Conservation (phyloP, 2,888 invertebrate genomes). For the Hedya salicella region DNA sequence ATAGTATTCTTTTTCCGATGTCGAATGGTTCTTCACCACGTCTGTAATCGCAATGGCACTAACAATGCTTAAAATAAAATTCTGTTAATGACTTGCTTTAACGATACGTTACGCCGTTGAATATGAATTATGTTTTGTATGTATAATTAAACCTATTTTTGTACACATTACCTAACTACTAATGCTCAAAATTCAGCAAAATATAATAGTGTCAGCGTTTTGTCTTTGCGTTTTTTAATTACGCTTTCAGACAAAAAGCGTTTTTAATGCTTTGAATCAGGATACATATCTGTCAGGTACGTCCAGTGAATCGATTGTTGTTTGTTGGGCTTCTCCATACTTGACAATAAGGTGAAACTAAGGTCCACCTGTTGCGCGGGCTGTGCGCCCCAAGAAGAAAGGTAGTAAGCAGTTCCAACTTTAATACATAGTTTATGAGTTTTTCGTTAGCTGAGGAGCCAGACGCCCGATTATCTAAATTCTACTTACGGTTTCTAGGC, state of each 20-base stretch:
- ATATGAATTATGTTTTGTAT: too few species aligned
- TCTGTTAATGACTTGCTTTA: too few species aligned
- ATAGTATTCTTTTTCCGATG: too few species aligned
- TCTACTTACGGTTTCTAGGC: neutral
- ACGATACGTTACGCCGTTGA: too few species aligned
- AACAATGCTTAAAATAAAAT: too few species aligned
- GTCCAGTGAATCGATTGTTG: conserved; percentile 17
- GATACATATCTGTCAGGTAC: too few species aligned
- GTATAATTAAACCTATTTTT: too few species aligned
- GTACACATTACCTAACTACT: neutral
- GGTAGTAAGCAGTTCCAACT: neutral
- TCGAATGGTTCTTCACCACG: too few species aligned
- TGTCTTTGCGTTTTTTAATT: too few species aligned
- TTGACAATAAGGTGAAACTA: conserved; percentile 12
- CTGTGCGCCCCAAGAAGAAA: neutral
- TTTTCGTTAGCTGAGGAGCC: neutral
- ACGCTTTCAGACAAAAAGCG: too few species aligned
- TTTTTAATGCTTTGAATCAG: too few species aligned
- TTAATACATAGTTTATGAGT: neutral
- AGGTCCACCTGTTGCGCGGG: conserved; percentile 28
- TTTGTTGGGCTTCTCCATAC: neutral
- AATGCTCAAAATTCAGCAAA: neutral
- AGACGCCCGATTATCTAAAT: neutral
- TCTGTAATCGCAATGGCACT: too few species aligned
- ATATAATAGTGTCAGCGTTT: neutral